These are phyloP conservation scores for Aquatica leii DNA, from an alignment of 2,888 invertebrate genomes.

Conservation along the genomic window DNA sequence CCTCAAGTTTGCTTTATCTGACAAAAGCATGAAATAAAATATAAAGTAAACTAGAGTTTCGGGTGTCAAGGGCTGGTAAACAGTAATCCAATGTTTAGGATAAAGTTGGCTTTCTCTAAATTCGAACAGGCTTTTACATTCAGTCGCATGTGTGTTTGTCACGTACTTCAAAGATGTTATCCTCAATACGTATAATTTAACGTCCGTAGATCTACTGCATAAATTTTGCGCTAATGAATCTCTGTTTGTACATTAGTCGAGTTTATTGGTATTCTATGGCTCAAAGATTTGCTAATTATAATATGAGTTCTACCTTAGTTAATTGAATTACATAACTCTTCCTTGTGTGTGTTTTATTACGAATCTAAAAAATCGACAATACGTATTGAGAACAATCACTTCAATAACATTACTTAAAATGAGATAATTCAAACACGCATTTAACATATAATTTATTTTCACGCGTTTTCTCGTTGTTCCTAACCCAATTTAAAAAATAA, in stretches of 20 bases:
- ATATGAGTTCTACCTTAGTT: conserved; percentile 25
- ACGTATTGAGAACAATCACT: too few relatives aligned
- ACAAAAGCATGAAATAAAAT: conserved; percentile 24
- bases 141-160: conserved; percentile 44
- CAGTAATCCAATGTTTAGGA: conserved; percentile 43
- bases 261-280: conserved; percentile 13
- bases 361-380: too few relatives aligned
- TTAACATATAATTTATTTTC: too few relatives aligned
- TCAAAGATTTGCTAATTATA: conserved; percentile 21
- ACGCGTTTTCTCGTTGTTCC: too few relatives aligned
- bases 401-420: too few relatives aligned
- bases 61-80: conserved; percentile 43
- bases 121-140: conserved; percentile 7
- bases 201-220: conserved; percentile 18
- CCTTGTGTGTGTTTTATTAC: conserved; percentile 16
- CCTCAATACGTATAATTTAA: conserved; percentile 32
- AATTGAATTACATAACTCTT: too few relatives aligned
- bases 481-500: too few relatives aligned
- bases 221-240: conserved; percentile 25
- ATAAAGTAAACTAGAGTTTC: conserved; percentile 36
- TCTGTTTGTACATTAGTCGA: conserved; percentile 22
- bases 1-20: conserved; percentile 21
- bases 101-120: conserved; percentile 26
- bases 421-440: too few relatives aligned
- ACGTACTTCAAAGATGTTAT: conserved; percentile 39